Conservation (phyloP, 2,113 vertebrate species). For the Nothobranchius furzeri region DNA sequence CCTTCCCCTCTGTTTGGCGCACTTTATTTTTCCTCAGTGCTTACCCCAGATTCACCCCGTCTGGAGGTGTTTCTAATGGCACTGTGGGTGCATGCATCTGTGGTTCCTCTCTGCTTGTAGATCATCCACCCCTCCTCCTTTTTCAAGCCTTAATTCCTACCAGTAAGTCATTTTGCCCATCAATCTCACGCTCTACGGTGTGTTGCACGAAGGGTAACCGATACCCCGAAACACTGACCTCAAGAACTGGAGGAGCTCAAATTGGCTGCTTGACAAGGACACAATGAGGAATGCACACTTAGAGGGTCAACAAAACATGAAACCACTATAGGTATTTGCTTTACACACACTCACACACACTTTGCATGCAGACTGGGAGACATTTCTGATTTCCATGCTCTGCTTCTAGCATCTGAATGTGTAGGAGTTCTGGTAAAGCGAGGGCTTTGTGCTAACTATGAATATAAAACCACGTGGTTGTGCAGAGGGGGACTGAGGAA, state of each 20-base stretch:
- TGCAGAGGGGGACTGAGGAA: constrained; percentile 57
- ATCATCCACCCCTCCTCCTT: constrained; percentile 34
- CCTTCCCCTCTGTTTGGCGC: constrained; percentile 35
- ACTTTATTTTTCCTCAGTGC: not conserved
- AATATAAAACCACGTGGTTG: constrained; percentile 46
- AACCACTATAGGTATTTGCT: not conserved
- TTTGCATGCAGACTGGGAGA: too few species aligned
- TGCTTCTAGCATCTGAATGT: constrained; percentile 47
- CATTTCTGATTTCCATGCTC: constrained; percentile 41
- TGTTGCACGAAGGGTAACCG: constrained; percentile 51
- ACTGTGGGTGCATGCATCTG: constrained; percentile 40
- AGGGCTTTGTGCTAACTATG: constrained; percentile 63
- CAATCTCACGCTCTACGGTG: constrained; percentile 49
- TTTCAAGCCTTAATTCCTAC: constrained; percentile 53
- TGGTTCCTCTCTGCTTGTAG: constrained; percentile 50
- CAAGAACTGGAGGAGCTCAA: constrained; percentile 52
- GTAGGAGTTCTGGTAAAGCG: constrained; percentile 50
- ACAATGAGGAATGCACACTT: constrained; percentile 17
- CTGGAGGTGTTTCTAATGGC: constrained; percentile 25
- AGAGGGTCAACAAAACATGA: constrained; percentile 5
- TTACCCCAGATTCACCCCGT: constrained; percentile 16
- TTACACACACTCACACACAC: too few species aligned
- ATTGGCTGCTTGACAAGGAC: constrained; percentile 37
- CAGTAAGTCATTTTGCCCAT: constrained; percentile 56
- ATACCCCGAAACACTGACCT: constrained; percentile 61